A percentile compares a stretch with the other conserved stretches of the same genome.
Evolutionary conservation across 2,113 vertebrate genomes (phyloP).

Genomic region (Himantopus leucocephalus): DNA sequence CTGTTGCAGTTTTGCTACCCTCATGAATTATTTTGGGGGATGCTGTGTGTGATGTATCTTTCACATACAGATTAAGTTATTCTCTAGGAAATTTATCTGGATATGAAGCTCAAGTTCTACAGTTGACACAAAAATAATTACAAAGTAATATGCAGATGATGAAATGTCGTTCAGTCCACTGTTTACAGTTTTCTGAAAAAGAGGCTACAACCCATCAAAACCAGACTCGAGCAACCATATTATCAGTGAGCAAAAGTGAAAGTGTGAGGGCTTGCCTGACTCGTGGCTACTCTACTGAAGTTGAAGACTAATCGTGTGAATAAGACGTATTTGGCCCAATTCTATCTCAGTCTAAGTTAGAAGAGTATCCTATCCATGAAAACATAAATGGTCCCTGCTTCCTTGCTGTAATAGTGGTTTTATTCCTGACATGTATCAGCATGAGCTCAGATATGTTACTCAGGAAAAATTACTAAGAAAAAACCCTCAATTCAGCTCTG

Average conservation of each 20-base stretch:
- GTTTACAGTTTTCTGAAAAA: not conserved
- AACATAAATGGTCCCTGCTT: constrained; percentile 22
- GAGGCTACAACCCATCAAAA: not conserved
- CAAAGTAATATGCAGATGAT: not conserved
- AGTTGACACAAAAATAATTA: not conserved
- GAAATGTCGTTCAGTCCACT: not conserved
- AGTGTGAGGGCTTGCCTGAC: not conserved
- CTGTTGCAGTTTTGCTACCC: not conserved
- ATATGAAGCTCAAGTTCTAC: not conserved
- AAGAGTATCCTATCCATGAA: not conserved
- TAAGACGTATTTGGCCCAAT: not conserved
- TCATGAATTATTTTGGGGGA: not conserved
- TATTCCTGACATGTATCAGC: constrained; percentile 23
- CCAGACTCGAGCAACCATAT: not conserved
- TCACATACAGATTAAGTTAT: not conserved
- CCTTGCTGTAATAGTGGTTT: constrained; percentile 15
- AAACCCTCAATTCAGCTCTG: constrained; percentile 11
- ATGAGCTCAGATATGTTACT: constrained; percentile 37
- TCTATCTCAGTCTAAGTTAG: constrained; percentile 7
- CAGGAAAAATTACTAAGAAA: constrained; percentile 2
- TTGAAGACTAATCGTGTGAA: not conserved
- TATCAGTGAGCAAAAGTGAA: not conserved
- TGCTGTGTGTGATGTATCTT: not conserved
- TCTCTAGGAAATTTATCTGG: not conserved
- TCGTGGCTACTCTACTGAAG: not conserved